phyloP scores from a whole-genome alignment of 2,113 vertebrate species.

The Platycercus adscitus region DNA sequence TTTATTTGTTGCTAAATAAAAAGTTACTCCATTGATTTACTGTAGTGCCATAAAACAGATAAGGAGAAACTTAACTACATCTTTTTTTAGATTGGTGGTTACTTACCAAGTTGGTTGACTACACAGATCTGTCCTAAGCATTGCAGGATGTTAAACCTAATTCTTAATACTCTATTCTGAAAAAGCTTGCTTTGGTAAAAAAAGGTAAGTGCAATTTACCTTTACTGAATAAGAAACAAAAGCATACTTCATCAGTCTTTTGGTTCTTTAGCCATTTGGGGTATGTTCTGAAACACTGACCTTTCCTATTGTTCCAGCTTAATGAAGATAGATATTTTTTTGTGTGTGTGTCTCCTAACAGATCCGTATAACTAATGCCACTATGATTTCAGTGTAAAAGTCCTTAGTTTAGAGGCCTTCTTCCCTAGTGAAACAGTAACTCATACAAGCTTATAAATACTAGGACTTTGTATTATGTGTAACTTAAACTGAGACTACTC shows the following conservation, averaged over 20 bases:
- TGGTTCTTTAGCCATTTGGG: neutral
- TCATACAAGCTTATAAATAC: neutral
- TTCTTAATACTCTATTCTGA: conserved; percentile 45
- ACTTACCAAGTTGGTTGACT: neutral
- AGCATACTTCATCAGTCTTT: neutral
- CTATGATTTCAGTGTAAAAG: neutral
- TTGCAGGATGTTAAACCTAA: conserved; percentile 19
- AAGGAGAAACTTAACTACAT: neutral
- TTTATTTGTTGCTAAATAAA: neutral
- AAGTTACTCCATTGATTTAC: neutral
- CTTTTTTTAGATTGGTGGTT: neutral
- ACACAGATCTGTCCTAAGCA: neutral
- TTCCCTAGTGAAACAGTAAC: neutral
- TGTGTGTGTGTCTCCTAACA: accelerated
- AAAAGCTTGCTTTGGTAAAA: conserved; percentile 56
- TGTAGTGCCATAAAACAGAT: neutral
- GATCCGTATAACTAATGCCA: neutral
- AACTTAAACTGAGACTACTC: neutral
- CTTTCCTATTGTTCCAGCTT: neutral
- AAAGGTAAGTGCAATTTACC: conserved; percentile 41
- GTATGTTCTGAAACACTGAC: neutral
- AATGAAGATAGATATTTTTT: neutral
- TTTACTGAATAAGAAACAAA: conserved; percentile 24
- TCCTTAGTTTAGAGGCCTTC: neutral
- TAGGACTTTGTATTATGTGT: neutral